Evolutionary conservation across 2,888 invertebrate genomes (phyloP), one percentile per base, ranked within the genome.

Genomic region (Eulithis testata): DNA sequence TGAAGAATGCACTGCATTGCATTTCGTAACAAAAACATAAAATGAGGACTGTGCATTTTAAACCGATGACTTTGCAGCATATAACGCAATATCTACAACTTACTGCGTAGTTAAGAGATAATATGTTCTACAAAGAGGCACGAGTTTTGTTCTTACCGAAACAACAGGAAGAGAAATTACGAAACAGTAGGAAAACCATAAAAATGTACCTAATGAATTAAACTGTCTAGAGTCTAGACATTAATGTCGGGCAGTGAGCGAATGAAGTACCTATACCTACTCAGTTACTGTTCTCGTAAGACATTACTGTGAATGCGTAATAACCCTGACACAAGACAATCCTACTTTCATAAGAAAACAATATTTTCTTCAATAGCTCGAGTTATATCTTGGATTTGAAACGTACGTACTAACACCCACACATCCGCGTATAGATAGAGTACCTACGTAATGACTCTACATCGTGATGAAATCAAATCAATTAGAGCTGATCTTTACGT

Each of bases 261-360:
- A 14, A 21, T 54, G 21, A 6, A 21, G 21, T 47, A 49, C 14
- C 40, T 40, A n/a, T 21, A 49, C 12, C 4, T 73, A 82, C 82
- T 84, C 71, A 83, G 84, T 40, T 40, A 40, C 9, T 40, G 40
- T 86, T 87, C 86, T 88, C 85, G 81, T 86, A 85, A 86, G 83
- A 86, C 84, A 87, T 90, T 87, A 86, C 86, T 79, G 82, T 86
- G 85, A 88, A 89, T 83, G 82, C 85, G 85, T 90, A 90, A 91
- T 89, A 77, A 78, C 75, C 83, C 81, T 87, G 86, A 82, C 86
- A 87, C 86, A 89, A 89, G 80, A 85, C 84, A 83, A 85, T 82
- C 83, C 70, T 73, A 78, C 78, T 78, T 78, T 83, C 83, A 72
- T 83, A 80, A 78, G 73, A 80, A 80, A 78, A 81, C 71, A 71